Base-by-base conservation (phyloP, 2,113 vertebrate genomes). In the Strigops habroptila region DNA sequence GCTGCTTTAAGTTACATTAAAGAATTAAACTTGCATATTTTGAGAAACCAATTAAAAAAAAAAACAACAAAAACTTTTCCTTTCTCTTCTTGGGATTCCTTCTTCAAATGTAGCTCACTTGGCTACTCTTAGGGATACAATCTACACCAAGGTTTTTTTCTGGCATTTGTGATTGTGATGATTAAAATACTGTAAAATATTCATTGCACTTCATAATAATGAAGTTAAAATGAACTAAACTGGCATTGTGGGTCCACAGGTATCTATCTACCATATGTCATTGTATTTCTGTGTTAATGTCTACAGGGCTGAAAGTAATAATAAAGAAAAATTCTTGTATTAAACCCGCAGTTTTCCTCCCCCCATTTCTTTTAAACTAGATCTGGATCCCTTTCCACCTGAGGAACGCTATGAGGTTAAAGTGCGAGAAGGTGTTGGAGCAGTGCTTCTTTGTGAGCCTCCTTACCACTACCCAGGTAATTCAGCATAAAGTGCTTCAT, bases 401-500 rank as follows among this genome's bases (percentile, higher is more conserved):
- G 99, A 99, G 71, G 99, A 99, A 52, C 98, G 99, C 53, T 98
- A 98, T 28, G 98, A 98, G 7, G 99, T 99, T 88, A 96, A 96
- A 70, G 98, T 99, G 15, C 98, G 98, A 85, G 99, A 99, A 96
- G 99, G 99, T 30, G 98, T 99, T 87, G 99, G 99, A 44, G 99
- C 98, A 18, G 98, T 99, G 51, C 98, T 99, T 90, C 98, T 99
- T 60, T 99, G 99, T 71, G 98, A 98, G 6, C 98, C 99, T 16
- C 99, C 99, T 8, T 98, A 98, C 67, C 99, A 99, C 94, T 98
- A 98, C 76, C 99, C 99, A 99, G 99, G 99, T 99, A 98, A 96
- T 90, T 78, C 46, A 92, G 35, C 63, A 67, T 8, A 9, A 86
- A 83, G 7, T 49, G 25, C 27, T 95, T 82, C 1, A 37, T 91